These are phyloP conservation scores for Drosophila colorata DNA, from an alignment of 2,888 invertebrate species.

Conservation along the genomic window DNA sequence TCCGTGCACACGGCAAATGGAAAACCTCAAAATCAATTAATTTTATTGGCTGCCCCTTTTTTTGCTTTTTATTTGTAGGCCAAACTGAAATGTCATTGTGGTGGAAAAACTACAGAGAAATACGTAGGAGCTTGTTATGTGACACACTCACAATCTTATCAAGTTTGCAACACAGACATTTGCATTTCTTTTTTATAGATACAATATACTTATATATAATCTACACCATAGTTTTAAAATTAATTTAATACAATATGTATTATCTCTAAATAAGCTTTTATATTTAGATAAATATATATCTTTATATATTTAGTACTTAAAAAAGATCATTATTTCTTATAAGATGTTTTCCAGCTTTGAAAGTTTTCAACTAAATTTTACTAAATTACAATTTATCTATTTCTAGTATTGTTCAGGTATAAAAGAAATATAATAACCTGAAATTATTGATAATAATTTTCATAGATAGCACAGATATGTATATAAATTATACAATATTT, in stretches of 20 bases:
- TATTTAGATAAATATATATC: no score
- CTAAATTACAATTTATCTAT: no score
- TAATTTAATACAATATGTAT: not conserved
- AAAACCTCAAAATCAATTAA: slow-evolving; percentile 77
- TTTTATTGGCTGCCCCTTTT: slow-evolving; percentile 64
- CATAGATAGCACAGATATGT: no score
- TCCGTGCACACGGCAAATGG: slow-evolving; percentile 30
- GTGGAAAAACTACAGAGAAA: slow-evolving; percentile 59
- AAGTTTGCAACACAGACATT: not conserved
- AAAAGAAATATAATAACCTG: no score
- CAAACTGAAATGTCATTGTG: slow-evolving; percentile 71
- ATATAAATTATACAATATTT: no score
- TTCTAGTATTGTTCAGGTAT: no score
- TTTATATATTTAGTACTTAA: no score
- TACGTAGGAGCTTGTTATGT: slow-evolving; percentile 13
- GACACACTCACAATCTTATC: slow-evolving; percentile 1
- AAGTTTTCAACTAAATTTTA: no score
- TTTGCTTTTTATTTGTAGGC: slow-evolving; percentile 23
- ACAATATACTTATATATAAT: not conserved
- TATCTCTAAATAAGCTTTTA: no score
- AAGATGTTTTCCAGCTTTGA: no score
- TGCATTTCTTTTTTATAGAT: not conserved
- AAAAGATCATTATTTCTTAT: no score
- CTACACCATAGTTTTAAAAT: not conserved
- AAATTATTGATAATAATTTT: no score